Conservation (phyloP, 2,113 vertebrate species). For the Pithys albifrons region DNA sequence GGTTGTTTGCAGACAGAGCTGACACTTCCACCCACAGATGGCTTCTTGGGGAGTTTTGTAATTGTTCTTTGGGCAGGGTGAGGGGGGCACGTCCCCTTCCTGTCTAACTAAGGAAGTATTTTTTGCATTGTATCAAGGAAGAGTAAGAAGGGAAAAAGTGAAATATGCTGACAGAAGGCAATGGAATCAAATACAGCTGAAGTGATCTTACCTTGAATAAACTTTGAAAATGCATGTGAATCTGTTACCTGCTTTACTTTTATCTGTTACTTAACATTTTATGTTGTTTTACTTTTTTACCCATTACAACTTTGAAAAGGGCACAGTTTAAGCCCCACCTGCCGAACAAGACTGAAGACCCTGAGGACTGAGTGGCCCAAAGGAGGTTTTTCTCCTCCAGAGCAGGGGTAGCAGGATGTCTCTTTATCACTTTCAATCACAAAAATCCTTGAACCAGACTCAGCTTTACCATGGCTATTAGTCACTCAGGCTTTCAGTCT, state of each 20-base stretch:
- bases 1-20: fast-evolving
- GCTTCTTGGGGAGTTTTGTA: too few relatives aligned
- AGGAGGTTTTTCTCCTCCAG: not conserved
- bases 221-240: not conserved
- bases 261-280: not conserved
- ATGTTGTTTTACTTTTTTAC: not conserved
- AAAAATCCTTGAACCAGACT: not conserved
- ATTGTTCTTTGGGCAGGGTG: not conserved
- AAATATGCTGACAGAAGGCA: not conserved
- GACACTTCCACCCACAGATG: not conserved
- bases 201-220: not conserved
- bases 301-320: not conserved
- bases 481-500: not conserved
- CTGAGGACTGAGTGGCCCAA: not conserved
- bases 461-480: not conserved
- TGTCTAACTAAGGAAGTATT: not conserved
- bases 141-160: not conserved
- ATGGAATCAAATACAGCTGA: not conserved
- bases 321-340: not conserved
- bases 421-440: not conserved
- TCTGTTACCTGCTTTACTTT: not conserved
- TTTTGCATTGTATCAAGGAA: not conserved
- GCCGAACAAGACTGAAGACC: not conserved
- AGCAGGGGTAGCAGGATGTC: not conserved
- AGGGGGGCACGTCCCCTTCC: not conserved